A percentile compares a stretch with the other conserved stretches of the same genome.
Evolutionary conservation across 2,797 vertebrate species (phyloP).

Genomic region (Tachyglossus aculeatus): DNA sequence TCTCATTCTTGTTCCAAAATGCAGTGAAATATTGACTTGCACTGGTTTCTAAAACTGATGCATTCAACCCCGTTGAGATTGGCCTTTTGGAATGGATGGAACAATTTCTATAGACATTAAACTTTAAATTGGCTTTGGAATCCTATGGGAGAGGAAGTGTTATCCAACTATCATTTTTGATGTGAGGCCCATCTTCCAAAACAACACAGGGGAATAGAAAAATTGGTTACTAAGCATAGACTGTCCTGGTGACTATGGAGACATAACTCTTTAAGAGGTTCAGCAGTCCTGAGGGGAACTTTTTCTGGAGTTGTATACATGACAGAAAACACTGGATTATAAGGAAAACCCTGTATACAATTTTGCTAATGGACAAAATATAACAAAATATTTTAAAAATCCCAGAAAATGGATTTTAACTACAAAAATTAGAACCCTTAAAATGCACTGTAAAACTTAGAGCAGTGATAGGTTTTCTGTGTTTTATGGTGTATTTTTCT

Average conservation of each 20-base stretch:
- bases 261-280: conserved; percentile 12
- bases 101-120: neutral
- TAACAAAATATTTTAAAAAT: no score
- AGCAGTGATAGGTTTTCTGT: no score
- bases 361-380: no score
- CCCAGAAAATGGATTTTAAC: no score
- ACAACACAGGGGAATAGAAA: neutral
- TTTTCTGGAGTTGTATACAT: no score
- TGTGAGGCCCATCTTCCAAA: conserved; percentile 14
- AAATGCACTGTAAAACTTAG: no score
- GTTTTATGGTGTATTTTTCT: no score
- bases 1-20: no score
- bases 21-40: no score
- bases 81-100: neutral
- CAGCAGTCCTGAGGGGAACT: conserved; percentile 2
- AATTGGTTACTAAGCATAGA: conserved; percentile 26
- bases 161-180: neutral
- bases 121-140: neutral
- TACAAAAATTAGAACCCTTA: no score
- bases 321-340: no score
- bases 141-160: neutral
- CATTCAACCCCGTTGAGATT: neutral
- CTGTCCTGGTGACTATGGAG: conserved; percentile 10
- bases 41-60: neutral
- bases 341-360: no score